Evolutionary conservation across 1,140 invertebrate genomes (phyloP).

Genomic region (Psilanteris sp.): DNA sequence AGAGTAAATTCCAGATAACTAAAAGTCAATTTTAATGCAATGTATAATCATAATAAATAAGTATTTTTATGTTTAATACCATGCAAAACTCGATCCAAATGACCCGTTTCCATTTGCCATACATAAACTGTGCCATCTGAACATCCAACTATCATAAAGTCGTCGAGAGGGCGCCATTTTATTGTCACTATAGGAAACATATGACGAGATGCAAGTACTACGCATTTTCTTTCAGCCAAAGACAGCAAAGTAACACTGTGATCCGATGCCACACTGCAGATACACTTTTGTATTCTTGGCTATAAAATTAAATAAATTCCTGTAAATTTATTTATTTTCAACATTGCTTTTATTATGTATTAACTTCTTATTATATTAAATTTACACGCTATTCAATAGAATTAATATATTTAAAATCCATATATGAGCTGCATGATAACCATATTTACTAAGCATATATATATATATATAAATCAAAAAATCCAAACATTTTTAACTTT

Average conservation of each 20-base stretch:
- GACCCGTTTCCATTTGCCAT: conserved; percentile 99
- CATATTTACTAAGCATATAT: no score
- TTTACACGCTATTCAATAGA: no score
- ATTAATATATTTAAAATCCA: no score
- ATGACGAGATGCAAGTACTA: conserved; percentile 96
- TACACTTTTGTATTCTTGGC: conserved; percentile 95
- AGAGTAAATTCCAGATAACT: no score
- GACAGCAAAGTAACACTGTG: conserved; percentile 97
- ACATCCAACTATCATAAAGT: conserved; percentile 99
- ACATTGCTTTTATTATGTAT: no score
- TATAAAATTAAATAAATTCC: conserved; percentile 76
- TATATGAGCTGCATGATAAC: no score
- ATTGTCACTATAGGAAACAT: conserved; percentile 97
- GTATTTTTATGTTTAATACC: conserved; percentile 79
- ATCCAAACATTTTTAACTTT: no score
- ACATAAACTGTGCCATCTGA: conserved; percentile 98
- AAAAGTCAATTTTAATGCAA: no score
- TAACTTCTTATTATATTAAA: no score
- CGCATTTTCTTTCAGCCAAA: conserved; percentile 95
- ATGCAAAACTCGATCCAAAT: conserved; percentile 96
- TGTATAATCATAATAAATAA: no score
- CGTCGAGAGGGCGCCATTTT: conserved; percentile 98
- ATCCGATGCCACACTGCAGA: conserved; percentile 98
- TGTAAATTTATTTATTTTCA: no score
- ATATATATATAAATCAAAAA: no score